These are phyloP conservation scores for Catharus ustulatus DNA, from an alignment of 2,797 vertebrate species.

Conservation along the genomic window DNA sequence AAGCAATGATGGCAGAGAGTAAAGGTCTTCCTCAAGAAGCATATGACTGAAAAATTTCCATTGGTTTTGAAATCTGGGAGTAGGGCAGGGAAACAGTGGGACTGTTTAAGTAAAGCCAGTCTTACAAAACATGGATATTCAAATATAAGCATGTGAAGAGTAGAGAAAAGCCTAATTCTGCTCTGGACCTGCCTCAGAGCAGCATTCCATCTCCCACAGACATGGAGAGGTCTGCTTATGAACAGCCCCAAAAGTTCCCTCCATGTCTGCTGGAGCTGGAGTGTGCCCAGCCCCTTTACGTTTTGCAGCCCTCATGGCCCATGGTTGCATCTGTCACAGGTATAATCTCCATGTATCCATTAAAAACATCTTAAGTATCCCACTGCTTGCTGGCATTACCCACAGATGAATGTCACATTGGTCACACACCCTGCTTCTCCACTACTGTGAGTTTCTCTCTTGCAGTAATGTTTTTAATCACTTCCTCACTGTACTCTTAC, in stretches of 20 bases:
- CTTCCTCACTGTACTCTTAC: background rate
- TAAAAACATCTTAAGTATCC: background rate
- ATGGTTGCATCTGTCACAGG: background rate
- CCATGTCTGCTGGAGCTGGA: background rate
- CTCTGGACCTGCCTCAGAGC: background rate
- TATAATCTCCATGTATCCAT: background rate
- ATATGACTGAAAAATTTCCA: rapidly evolving
- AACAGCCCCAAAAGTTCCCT: background rate
- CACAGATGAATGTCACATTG: background rate
- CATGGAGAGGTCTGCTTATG: too few species aligned
- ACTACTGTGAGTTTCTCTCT: background rate
- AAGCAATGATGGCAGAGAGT: background rate
- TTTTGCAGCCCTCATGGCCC: rapidly evolving
- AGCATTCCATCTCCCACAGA: background rate
- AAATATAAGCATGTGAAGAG: background rate
- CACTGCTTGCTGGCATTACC: background rate
- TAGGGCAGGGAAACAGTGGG: background rate
- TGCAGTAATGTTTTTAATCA: background rate
- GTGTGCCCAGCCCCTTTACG: background rate
- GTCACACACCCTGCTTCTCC: background rate
- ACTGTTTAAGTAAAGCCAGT: background rate
- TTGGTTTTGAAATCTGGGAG: background rate
- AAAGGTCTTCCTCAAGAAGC: background rate
- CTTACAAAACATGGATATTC: background rate
- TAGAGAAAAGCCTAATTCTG: background rate